phyloP scores from a whole-genome alignment of 2,113 vertebrate genomes.

The Neodon shergylaensis region DNA sequence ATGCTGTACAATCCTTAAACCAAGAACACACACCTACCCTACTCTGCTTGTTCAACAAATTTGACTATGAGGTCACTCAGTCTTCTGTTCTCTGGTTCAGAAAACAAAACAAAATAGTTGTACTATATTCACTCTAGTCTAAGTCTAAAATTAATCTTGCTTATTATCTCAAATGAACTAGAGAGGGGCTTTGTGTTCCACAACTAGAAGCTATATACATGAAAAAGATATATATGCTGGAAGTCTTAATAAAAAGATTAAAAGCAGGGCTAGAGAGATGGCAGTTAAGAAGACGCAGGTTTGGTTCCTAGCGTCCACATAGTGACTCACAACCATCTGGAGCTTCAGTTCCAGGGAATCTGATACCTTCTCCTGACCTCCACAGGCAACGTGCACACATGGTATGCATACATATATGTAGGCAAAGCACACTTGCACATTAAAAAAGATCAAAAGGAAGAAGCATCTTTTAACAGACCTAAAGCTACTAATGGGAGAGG shows the following conservation, averaged over 20 bases:
- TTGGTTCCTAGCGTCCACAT: not conserved
- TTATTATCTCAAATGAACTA: not conserved
- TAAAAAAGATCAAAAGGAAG: slow-evolving; percentile 27
- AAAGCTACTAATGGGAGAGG: slow-evolving; percentile 28
- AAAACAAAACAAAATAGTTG: slow-evolving; percentile 40
- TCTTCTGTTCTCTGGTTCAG: slow-evolving; percentile 48
- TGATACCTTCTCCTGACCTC: not conserved
- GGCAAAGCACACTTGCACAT: not conserved
- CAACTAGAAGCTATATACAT: not conserved
- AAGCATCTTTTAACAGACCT: not conserved
- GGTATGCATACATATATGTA: not conserved
- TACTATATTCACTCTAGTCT: slow-evolving; percentile 55
- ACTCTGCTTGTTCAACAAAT: not conserved
- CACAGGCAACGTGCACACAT: not conserved
- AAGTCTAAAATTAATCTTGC: not conserved
- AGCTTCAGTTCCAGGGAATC: not conserved
- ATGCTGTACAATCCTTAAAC: not conserved
- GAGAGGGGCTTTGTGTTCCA: not conserved
- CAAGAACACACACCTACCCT: not conserved
- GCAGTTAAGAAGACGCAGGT: not conserved
- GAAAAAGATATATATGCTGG: slow-evolving; percentile 2
- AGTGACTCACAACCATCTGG: not conserved
- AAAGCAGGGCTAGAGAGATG: not conserved
- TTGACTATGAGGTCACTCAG: not conserved
- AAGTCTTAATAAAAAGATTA: not conserved